phyloP scores from a whole-genome alignment of 2,888 invertebrate species.

The Hydropsyche betteni region DNA sequence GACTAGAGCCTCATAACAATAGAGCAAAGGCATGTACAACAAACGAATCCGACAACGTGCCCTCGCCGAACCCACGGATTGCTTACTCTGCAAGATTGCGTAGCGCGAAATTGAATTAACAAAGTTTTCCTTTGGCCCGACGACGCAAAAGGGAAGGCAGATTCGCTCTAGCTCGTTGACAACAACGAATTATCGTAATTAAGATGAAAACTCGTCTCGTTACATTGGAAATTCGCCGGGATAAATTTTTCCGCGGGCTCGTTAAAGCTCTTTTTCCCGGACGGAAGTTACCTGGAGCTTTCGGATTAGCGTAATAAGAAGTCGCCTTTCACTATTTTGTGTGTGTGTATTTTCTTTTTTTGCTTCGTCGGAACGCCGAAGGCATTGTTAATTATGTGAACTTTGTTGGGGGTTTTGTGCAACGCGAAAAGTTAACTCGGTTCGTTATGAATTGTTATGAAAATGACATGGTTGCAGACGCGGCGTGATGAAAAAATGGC shows the following conservation, averaged over 20 bases:
- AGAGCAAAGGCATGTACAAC: conserved; percentile 9
- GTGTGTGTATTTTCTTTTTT: no score
- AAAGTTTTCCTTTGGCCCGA: conserved; percentile 35
- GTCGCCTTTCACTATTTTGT: neutral
- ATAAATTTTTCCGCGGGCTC: neutral
- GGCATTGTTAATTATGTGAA: conserved; percentile 1
- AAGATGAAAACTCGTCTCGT: conserved; percentile 38
- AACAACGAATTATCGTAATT: conserved; percentile 45
- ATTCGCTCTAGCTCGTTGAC: neutral
- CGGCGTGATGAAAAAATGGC: no score
- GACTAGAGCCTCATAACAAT: no score
- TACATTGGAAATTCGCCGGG: neutral
- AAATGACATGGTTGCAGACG: no score
- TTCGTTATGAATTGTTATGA: no score
- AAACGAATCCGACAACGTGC: conserved; percentile 37
- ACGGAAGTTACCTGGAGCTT: conserved; percentile 36
- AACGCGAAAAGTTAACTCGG: neutral
- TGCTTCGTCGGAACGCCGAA: no score
- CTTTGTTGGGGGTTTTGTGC: neutral
- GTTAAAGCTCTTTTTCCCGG: conserved; percentile 26
- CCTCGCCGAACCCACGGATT: conserved; percentile 21
- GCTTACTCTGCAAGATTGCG: conserved; percentile 43
- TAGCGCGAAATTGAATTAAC: conserved; percentile 44
- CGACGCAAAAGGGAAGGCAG: neutral
- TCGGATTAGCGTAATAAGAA: neutral